Evolutionary conservation across 37 sponge, comb jelly and placozoan species (phyloP).

Genomic region (Ephydatia muelleri): DNA sequence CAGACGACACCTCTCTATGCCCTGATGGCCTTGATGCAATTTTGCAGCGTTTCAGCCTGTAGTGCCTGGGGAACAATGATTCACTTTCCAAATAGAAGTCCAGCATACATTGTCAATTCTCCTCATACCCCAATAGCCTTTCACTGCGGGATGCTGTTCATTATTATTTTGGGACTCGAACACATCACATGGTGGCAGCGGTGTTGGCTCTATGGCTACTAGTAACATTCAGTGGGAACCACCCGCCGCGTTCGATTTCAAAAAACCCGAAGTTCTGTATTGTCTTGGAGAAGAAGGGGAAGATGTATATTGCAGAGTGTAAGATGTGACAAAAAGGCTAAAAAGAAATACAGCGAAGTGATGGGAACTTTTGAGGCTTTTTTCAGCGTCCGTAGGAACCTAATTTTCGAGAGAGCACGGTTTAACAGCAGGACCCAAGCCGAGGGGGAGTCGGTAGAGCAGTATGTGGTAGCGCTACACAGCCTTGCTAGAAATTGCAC

Average conservation of each 20-base stretch:
- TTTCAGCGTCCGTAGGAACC: not conserved
- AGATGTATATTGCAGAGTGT: not conserved
- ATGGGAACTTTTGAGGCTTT: not conserved
- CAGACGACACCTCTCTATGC: conserved; percentile 40
- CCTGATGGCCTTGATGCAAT: conserved; percentile 55
- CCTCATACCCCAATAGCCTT: too few species aligned
- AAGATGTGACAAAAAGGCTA: not conserved
- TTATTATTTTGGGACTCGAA: not conserved
- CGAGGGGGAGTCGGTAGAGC: not conserved
- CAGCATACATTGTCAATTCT: too few species aligned
- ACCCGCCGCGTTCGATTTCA: not conserved
- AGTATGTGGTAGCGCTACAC: not conserved
- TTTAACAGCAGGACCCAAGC: not conserved
- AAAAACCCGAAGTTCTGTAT: not conserved
- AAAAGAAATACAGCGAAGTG: not conserved
- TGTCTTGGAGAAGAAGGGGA: not conserved
- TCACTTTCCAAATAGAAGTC: too few species aligned
- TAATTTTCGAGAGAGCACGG: not conserved
- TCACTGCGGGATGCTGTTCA: not conserved
- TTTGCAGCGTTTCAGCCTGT: conserved; percentile 27
- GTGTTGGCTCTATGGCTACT: conserved; percentile 1
- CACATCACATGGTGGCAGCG: not conserved
- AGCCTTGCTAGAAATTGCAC: not conserved
- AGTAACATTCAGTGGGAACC: not conserved
- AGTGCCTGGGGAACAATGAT: conserved; percentile 26